phyloP scores from a whole-genome alignment of 1,140 invertebrate genomes.

The Globodera rostochiensis region DNA sequence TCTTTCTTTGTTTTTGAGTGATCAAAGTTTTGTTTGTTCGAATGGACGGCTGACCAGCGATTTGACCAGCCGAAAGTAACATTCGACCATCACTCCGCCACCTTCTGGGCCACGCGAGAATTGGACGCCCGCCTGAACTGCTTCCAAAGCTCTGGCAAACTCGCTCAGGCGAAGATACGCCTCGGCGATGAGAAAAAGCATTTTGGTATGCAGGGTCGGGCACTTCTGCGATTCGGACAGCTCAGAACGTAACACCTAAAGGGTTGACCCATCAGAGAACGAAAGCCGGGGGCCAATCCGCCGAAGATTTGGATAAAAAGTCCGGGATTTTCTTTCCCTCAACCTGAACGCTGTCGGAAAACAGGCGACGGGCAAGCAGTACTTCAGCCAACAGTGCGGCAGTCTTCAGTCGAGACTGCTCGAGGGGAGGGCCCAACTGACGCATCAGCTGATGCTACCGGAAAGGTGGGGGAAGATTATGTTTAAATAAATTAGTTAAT shows the following conservation, averaged over 20 bases:
- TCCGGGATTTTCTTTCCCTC: not conserved
- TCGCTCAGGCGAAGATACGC: slow-evolving; percentile 41
- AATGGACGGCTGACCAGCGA: slow-evolving; percentile 38
- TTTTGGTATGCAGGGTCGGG: slow-evolving; percentile 43
- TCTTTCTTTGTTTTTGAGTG: no score
- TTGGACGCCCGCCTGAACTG: slow-evolving; percentile 46
- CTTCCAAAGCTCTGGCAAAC: slow-evolving; percentile 43
- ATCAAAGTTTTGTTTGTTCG: no score
- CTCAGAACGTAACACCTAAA: slow-evolving; percentile 36
- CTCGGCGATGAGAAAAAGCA: slow-evolving; percentile 46
- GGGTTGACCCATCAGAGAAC: not conserved
- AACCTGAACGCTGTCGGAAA: slow-evolving; percentile 24
- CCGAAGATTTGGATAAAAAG: not conserved
- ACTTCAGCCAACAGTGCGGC: slow-evolving; percentile 44
- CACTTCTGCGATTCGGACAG: slow-evolving; percentile 29
- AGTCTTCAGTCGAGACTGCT: slow-evolving; percentile 36
- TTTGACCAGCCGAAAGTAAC: slow-evolving; percentile 47
- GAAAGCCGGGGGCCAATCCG: not conserved
- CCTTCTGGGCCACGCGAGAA: slow-evolving; percentile 33
- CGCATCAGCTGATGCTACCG: slow-evolving; percentile 48
- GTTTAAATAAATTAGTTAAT: no score
- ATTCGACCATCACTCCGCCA: slow-evolving; percentile 44
- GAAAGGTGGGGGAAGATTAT: not conserved
- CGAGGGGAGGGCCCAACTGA: slow-evolving; percentile 35
- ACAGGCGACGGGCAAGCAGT: slow-evolving; percentile 41